Conservation (phyloP, 2,888 invertebrate genomes). For the Drosophila rellima region DNA sequence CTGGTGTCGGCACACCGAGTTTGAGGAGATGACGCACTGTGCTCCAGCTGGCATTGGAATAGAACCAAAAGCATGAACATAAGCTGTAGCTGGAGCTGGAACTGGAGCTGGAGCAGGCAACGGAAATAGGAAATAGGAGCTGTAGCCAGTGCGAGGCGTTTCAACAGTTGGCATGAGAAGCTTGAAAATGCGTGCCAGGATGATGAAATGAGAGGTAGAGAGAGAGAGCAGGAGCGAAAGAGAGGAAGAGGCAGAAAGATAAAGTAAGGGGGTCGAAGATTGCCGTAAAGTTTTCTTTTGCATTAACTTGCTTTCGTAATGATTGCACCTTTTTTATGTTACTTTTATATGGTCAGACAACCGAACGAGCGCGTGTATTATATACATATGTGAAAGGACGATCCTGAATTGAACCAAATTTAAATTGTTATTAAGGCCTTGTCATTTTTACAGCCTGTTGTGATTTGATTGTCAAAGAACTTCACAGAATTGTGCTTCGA, state of each 20-base stretch:
- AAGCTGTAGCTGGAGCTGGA: slow-evolving; percentile 3
- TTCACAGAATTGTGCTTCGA: not conserved
- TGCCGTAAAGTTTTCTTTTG: slow-evolving; percentile 55
- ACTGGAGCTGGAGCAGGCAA: not conserved
- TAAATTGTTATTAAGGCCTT: not conserved
- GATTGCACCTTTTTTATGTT: slow-evolving; percentile 32
- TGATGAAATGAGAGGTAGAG: slow-evolving; percentile 32
- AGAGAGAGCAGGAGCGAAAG: not conserved
- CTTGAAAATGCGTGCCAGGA: slow-evolving; percentile 65
- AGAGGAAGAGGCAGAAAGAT: not conserved
- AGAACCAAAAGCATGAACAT: slow-evolving; percentile 10
- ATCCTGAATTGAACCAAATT: not conserved
- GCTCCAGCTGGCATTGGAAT: not conserved
- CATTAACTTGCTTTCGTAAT: slow-evolving; percentile 45
- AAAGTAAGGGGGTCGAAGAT: slow-evolving; percentile 7
- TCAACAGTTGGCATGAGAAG: slow-evolving; percentile 61
- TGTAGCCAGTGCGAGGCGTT: slow-evolving; percentile 25
- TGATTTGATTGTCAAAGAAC: not conserved
- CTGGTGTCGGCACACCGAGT: slow-evolving; percentile 42
- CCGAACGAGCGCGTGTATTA: slow-evolving; percentile 36
- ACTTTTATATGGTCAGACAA: slow-evolving; percentile 41
- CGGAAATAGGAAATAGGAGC: slow-evolving; percentile 12
- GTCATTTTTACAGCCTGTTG: not conserved
- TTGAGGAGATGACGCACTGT: slow-evolving; percentile 26
- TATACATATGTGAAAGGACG: slow-evolving; percentile 7